Percentiles rank a stretch among this genome's conserved stretches.
These are phyloP conservation scores for Metellina segmentata DNA, from an alignment of 2,888 invertebrate genomes.

Conservation along the genomic window DNA sequence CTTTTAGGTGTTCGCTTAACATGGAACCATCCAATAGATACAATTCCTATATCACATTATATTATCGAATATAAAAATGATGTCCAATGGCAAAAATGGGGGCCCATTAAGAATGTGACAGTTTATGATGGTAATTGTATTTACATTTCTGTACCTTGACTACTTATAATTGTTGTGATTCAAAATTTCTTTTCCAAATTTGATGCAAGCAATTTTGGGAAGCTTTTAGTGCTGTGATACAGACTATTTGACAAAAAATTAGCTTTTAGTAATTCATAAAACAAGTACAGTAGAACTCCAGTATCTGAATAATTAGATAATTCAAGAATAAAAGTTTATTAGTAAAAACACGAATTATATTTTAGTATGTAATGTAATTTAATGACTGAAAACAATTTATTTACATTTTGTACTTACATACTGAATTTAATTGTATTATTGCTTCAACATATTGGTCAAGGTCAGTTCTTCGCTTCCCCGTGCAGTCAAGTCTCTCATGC, in stretches of 20 bases:
- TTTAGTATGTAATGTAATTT: too few species aligned
- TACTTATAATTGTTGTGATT: too few species aligned
- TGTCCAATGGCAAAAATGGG: constrained; percentile 76
- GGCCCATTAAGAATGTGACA: constrained; percentile 85
- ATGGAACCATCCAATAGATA: constrained; percentile 92
- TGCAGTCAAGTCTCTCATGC: too few species aligned
- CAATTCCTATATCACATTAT: constrained; percentile 88
- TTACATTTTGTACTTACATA: too few species aligned
- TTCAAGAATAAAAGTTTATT: too few species aligned
- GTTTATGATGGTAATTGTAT: constrained; percentile 87
- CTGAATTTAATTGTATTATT: too few species aligned
- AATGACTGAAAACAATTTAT: too few species aligned
- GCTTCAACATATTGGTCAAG: too few species aligned
- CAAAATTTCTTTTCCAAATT: background rate
- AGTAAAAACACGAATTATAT: too few species aligned
- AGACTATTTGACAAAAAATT: background rate
- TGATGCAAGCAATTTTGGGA: background rate
- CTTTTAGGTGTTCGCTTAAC: constrained; percentile 93
- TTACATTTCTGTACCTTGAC: background rate
- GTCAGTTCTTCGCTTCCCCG: too few species aligned
- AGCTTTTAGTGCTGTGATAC: background rate
- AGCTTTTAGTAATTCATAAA: background rate
- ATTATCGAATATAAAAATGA: constrained; percentile 92
- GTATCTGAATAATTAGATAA: too few species aligned
- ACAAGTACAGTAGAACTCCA: too few species aligned